Evolutionary conservation across 2,888 invertebrate genomes (phyloP).

Genomic region (Patella pellucida): DNA sequence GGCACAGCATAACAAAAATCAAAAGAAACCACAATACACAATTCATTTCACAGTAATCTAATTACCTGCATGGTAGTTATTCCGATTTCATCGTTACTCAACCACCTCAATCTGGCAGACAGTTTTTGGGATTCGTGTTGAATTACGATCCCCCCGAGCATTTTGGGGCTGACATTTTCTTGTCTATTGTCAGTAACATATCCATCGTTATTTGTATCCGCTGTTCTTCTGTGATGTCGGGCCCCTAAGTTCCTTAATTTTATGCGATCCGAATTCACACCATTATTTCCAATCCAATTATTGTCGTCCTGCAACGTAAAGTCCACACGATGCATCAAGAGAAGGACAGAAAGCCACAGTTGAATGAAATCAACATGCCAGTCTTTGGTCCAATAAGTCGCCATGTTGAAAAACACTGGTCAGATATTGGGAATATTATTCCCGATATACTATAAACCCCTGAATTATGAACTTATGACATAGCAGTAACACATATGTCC

Average conservation of each 20-base stretch:
- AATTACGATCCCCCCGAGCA: conserved; percentile 63
- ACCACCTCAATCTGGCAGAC: conserved; percentile 63
- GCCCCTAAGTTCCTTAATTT: conserved; percentile 37
- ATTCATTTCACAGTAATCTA: not conserved
- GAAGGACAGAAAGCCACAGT: conserved; percentile 32
- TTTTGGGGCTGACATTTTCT: conserved; percentile 56
- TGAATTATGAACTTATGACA: no score
- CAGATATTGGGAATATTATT: conserved; percentile 16
- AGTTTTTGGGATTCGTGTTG: conserved; percentile 63
- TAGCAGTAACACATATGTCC: no score
- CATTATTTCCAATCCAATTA: conserved; percentile 33
- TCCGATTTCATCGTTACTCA: conserved; percentile 71
- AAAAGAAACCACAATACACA: not conserved
- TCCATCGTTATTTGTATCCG: conserved; percentile 43
- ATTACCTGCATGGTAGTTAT: conserved; percentile 71
- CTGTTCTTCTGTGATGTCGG: conserved; percentile 36
- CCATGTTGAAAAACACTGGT: conserved; percentile 46
- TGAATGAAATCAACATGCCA: conserved; percentile 26
- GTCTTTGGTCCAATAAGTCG: conserved; percentile 37
- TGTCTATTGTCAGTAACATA: conserved; percentile 58
- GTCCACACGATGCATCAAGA: conserved; percentile 27
- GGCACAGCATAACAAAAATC: no score
- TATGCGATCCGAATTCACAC: conserved; percentile 32
- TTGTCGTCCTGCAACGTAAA: conserved; percentile 28
- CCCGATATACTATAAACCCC: not conserved